phyloP scores from a whole-genome alignment of 2,888 invertebrate species.

The Tipula confusa region DNA sequence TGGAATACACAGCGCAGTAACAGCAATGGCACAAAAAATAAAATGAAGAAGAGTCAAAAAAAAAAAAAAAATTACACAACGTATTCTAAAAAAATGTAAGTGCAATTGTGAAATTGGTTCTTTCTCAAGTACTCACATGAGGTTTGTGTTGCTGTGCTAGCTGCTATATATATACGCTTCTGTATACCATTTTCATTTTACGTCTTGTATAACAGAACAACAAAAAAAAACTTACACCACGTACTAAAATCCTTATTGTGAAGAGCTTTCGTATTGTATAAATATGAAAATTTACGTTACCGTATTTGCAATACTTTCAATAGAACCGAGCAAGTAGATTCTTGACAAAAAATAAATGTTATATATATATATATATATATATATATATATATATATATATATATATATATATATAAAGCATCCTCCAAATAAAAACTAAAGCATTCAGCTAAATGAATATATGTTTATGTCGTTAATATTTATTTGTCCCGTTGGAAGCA shows the following conservation, averaged over 20 bases:
- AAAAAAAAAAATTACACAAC: no score
- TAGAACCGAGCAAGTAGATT: neutral
- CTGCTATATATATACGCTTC: no score
- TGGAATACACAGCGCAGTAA: neutral
- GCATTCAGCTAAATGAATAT: neutral
- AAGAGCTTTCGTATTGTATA: neutral
- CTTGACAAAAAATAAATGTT: neutral
- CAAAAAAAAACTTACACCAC: neutral
- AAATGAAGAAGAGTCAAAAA: no score
- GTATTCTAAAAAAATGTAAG: neutral
- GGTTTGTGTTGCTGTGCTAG: neutral
- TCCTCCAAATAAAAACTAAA: no score
- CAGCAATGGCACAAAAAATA: neutral
- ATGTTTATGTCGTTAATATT: neutral
- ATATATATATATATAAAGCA: no score
- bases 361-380: neutral
- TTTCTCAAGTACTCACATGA: conserved; percentile 9
- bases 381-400: no score
- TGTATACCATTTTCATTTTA: neutral
- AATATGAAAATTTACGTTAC: neutral
- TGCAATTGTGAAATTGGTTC: conserved; percentile 5
- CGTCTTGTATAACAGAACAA: neutral
- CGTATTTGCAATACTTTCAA: conserved; percentile 9
- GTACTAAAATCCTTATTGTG: neutral
- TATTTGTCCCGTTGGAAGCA: neutral